phyloP scores from a whole-genome alignment of 2,888 invertebrate genomes.

The Capitulum mitella region DNA sequence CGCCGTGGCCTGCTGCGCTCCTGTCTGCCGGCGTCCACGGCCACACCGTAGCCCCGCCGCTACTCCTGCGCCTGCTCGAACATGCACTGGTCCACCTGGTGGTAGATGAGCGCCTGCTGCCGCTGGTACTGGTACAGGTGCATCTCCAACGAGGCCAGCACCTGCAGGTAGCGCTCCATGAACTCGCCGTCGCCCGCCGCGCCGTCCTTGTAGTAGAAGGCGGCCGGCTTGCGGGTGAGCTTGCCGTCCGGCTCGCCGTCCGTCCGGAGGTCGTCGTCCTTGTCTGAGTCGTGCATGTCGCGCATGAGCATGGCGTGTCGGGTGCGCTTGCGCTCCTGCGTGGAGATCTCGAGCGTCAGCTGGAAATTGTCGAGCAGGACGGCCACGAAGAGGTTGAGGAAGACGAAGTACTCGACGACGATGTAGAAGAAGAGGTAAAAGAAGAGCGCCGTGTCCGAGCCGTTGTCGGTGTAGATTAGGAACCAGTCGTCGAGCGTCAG shows the following conservation, averaged over 20 bases:
- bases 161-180: background rate
- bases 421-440: constrained; percentile 40
- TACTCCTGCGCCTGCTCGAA: constrained; percentile 14
- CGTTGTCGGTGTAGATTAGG: constrained; percentile 42
- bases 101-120: background rate
- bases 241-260: background rate
- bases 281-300: constrained; percentile 1
- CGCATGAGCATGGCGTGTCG: background rate
- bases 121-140: background rate
- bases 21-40: too few relatives aligned
- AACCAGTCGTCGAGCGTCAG: constrained; percentile 48
- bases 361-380: constrained; percentile 42
- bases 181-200: background rate
- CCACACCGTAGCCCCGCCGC: too few relatives aligned
- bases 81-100: constrained; percentile 6
- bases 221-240: background rate
- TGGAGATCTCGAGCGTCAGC: constrained; percentile 39
- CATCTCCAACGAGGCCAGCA: background rate
- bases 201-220: background rate
- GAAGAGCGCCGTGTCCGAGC: constrained; percentile 37
- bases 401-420: constrained; percentile 41
- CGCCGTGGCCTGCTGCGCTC: too few relatives aligned
- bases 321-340: constrained; percentile 29
- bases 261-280: background rate
- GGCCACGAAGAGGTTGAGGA: constrained; percentile 41